Evolutionary conservation across 1,140 invertebrate species (phyloP), one percentile per base, ranked within the genome.

Genomic region (Rhynchophorus ferrugineus): DNA sequence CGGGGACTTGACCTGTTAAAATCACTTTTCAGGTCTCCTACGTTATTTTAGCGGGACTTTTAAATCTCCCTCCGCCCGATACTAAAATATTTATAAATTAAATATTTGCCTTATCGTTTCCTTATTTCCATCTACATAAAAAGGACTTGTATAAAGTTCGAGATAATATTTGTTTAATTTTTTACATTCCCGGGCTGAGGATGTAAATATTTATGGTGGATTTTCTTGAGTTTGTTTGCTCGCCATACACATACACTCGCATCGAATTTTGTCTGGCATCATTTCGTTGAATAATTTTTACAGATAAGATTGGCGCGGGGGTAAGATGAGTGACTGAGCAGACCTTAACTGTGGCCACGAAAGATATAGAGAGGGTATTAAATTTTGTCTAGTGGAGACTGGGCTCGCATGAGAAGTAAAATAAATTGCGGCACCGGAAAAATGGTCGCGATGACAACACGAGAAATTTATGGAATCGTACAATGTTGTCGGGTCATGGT

Each of bases 141-240:
- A 29, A 29, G 24, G 24, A 5, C 24, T 29, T 29, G 24, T 29
- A 29, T 29, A 29, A 29, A 29, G 11, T 29, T 49, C 39, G 46
- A 49, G 37, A 49, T 49, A 49, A 11, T 49, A 38, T 49, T 49
- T 49, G 39, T 49, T 49, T 49, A 49, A 49, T 37, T 38, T 49
- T 49, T 29, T 29, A 29, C 24, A 29, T 29, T 6, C 11, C 11
- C 24, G 5, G 24, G 11, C 24, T 5, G 11, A 49, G 46, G 46
- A 49, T 49, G 46, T 49, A 49, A 49, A 49, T 49, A 49, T 49
- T 49, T 49, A 49, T 49, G 9, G 36, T 38, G 38, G 39, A 39
- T 35, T 49, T 44, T 29, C 24, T n/a, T 11, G 24, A 29, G 24
- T 29, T 29, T 29, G 24, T 11, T 29, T 29, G 24, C 24, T n/a